phyloP scores from a whole-genome alignment of 2,113 vertebrate species.

The Apus apus region DNA sequence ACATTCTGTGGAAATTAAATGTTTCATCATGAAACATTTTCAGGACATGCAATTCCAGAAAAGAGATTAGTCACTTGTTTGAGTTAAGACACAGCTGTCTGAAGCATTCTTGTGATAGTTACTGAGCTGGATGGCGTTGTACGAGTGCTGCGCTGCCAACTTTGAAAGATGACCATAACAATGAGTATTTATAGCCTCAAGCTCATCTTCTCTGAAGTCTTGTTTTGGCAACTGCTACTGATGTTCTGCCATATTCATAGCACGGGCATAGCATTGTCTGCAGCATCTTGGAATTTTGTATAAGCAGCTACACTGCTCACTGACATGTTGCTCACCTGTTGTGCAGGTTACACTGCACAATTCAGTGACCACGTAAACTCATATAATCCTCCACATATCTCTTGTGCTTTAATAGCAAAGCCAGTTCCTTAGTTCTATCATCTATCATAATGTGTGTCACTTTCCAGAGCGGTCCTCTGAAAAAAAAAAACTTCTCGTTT shows the following conservation, averaged over 20 bases:
- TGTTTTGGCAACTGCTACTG: not conserved
- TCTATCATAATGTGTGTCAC: fast-evolving
- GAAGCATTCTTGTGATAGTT: not conserved
- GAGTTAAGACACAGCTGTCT: not conserved
- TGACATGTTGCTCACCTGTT: not conserved
- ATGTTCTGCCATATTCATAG: not conserved
- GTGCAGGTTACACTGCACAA: not conserved
- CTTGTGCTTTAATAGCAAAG: not conserved
- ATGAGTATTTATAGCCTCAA: not conserved
- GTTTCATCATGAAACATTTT: not conserved
- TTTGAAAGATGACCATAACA: not conserved
- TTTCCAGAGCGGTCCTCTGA: not conserved
- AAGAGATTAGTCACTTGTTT: not conserved
- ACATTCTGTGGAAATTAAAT: not conserved
- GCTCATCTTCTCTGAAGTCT: not conserved
- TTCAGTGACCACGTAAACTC: not conserved
- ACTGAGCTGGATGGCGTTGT: not conserved
- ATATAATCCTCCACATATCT: fast-evolving
- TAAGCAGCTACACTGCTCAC: not conserved
- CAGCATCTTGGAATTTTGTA: not conserved
- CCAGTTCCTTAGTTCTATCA: not conserved
- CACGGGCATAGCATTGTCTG: not conserved
- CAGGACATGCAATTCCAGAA: not conserved
- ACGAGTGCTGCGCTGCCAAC: not conserved
- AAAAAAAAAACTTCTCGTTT: not conserved